These are phyloP conservation scores for Taphrorychus bicolor DNA, from an alignment of 2,888 invertebrate species.

Conservation along the genomic window DNA sequence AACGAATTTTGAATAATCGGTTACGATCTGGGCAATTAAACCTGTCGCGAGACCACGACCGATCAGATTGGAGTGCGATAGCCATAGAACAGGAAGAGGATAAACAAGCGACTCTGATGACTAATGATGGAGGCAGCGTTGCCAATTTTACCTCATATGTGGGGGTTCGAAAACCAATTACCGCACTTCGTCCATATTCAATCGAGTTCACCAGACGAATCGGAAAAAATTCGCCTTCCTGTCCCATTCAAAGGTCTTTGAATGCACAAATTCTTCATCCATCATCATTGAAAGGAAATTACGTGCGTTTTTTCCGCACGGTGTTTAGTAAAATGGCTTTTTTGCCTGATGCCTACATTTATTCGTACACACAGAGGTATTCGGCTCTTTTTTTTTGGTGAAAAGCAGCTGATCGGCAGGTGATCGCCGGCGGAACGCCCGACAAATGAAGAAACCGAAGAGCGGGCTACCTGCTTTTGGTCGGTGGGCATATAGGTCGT, in stretches of 20 bases:
- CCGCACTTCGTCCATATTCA: neutral
- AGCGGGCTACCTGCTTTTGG: constrained; percentile 28
- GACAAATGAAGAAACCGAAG: constrained; percentile 29
- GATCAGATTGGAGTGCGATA: constrained; percentile 34
- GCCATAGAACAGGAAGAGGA: constrained; percentile 27
- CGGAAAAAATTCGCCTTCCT: neutral
- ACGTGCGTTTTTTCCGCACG: constrained; percentile 4
- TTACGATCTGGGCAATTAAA: constrained; percentile 27
- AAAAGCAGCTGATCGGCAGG: constrained; percentile 45
- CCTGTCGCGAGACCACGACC: constrained; percentile 29
- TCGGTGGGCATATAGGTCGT: neutral
- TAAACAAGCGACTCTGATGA: constrained; percentile 3
- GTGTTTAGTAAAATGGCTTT: constrained; percentile 21
- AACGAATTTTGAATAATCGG: constrained; percentile 15
- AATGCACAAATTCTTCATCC: neutral
- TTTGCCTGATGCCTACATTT: too few species aligned
- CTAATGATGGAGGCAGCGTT: neutral
- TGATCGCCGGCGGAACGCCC: constrained; percentile 41
- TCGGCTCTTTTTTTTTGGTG: constrained; percentile 18
- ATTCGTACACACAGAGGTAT: constrained; percentile 34
- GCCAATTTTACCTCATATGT: neutral
- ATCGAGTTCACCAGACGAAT: neutral
- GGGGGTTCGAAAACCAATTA: neutral
- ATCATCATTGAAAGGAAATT: neutral
- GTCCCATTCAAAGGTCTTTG: neutral